Evolutionary conservation across 2,113 vertebrate genomes (phyloP).

Genomic region (Caloenas nicobarica): DNA sequence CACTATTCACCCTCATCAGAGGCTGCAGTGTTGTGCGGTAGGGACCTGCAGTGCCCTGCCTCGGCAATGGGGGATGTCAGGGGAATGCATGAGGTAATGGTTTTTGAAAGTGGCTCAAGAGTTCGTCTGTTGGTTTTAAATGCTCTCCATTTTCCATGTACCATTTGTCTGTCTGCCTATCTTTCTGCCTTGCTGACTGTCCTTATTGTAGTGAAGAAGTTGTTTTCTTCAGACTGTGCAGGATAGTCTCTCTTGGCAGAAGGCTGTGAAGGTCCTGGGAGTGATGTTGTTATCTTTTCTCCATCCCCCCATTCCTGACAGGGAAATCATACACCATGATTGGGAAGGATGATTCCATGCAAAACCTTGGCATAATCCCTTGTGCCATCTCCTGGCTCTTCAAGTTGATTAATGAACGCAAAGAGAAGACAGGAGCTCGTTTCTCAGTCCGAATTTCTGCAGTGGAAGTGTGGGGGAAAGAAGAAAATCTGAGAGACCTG

Average conservation of each 20-base stretch:
- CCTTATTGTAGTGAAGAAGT: background rate
- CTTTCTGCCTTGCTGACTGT: background rate
- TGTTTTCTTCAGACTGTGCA: background rate
- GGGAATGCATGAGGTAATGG: background rate
- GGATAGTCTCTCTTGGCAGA: background rate
- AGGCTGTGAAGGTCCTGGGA: background rate
- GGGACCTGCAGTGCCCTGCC: background rate
- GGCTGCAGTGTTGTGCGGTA: background rate
- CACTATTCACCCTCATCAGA: background rate
- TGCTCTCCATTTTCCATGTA: background rate
- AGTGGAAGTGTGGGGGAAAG: constrained; percentile 97
- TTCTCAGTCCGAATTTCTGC: constrained; percentile 98
- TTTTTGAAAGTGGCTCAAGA: background rate
- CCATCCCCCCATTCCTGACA: constrained; percentile 54
- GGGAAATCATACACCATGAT: constrained; percentile 99
- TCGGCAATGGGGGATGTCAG: background rate
- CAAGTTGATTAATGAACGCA: constrained; percentile 95
- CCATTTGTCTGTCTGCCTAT: background rate
- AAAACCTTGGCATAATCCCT: constrained; percentile 95
- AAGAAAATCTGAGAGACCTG: constrained; percentile 95
- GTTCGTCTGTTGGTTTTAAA: background rate
- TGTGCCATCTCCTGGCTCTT: constrained; percentile 99
- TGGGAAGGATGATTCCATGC: constrained; percentile 92
- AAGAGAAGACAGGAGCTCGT: constrained; percentile 95
- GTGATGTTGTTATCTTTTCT: background rate